phyloP scores from a whole-genome alignment of 2,888 invertebrate species.

The Cheilosia pagana region DNA sequence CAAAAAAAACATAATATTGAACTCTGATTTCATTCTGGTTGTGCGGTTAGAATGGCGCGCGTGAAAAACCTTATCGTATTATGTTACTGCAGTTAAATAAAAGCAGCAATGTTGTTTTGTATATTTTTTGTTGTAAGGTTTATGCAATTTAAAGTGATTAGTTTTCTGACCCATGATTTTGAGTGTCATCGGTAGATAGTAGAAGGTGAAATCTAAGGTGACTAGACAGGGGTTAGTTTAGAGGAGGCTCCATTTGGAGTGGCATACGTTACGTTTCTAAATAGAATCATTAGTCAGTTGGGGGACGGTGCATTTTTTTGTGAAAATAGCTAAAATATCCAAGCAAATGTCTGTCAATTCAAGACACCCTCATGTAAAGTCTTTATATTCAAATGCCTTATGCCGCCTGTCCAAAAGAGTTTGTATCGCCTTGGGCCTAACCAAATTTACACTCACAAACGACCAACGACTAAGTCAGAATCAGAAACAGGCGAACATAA shows the following conservation, averaged over 20 bases:
- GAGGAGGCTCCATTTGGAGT: too few relatives aligned
- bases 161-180: conserved; percentile 40
- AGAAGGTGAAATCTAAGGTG: conserved; percentile 14
- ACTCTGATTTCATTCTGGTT: conserved; percentile 29
- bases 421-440: not conserved
- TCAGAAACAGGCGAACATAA: conserved; percentile 33
- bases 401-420: not conserved
- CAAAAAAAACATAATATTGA: not conserved
- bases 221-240: conserved; percentile 11
- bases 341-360: too few relatives aligned
- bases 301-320: too few relatives aligned
- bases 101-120: not conserved
- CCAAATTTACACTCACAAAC: conserved; percentile 43
- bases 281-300: too few relatives aligned
- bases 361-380: too few relatives aligned
- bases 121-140: not conserved
- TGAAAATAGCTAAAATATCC: too few relatives aligned
- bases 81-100: conserved; percentile 20
- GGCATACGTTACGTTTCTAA: too few relatives aligned
- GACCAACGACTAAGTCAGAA: too few relatives aligned
- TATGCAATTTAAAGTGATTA: conserved; percentile 28
- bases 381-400: not conserved
- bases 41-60: conserved; percentile 48
- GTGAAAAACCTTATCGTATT: conserved; percentile 49
- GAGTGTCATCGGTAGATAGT: not conserved